phyloP scores from a whole-genome alignment of 1,140 invertebrate species.

The Papilio dardanus region DNA sequence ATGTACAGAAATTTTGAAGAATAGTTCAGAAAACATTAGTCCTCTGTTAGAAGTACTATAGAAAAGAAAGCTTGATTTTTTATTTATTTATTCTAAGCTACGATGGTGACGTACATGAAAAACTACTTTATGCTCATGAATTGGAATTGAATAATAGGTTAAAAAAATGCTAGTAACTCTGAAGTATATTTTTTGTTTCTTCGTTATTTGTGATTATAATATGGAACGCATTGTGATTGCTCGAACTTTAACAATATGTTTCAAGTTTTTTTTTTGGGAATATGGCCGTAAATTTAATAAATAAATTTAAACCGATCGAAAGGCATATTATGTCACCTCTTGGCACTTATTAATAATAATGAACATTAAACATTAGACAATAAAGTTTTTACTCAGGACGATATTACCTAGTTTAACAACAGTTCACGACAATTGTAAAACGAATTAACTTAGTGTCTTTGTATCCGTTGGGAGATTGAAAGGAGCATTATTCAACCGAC shows the following conservation, averaged over 20 bases:
- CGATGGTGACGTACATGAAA: not conserved
- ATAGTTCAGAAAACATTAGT: not conserved
- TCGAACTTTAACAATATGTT: not conserved
- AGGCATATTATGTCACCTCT: too few relatives aligned
- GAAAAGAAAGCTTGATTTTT: not conserved
- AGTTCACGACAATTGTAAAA: not conserved
- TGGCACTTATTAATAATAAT: too few relatives aligned
- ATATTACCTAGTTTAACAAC: not conserved
- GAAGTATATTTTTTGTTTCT: not conserved
- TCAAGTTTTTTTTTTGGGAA: not conserved
- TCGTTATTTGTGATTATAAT: not conserved
- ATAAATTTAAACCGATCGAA: too few relatives aligned
- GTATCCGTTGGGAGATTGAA: too few relatives aligned
- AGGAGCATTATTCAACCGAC: not conserved
- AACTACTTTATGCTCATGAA: constrained; percentile 20
- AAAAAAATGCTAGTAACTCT: not conserved
- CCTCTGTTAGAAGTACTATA: not conserved
- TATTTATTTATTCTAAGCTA: constrained; percentile 2
- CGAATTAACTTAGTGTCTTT: not conserved
- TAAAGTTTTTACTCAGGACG: not conserved
- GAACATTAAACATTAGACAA: too few relatives aligned
- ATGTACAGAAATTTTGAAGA: not conserved
- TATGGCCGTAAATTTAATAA: too few relatives aligned
- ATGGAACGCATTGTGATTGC: not conserved
- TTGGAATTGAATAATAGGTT: not conserved